Evolutionary conservation across 2,797 vertebrate genomes (phyloP).

Genomic region (Orestias chungarensis): DNA sequence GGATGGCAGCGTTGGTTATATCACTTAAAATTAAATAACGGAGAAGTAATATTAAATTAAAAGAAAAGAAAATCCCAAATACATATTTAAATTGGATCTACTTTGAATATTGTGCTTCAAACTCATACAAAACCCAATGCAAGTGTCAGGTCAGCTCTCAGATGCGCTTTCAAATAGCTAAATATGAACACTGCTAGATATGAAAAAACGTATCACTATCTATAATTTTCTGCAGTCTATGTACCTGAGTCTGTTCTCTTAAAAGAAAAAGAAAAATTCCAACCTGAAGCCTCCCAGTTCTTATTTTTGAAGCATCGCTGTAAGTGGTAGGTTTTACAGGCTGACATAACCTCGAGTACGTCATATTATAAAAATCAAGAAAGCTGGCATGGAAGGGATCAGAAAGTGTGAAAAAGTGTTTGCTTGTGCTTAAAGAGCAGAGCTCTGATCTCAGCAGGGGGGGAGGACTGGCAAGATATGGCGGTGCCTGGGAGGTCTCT

Average conservation of each 20-base stretch:
- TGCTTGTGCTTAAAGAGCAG: background rate
- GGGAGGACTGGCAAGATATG: background rate
- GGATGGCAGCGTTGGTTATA: background rate
- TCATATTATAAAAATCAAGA: background rate
- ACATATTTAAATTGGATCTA: background rate
- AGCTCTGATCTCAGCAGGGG: slow-evolving; percentile 1
- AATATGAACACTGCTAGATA: background rate
- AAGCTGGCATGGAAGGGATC: background rate
- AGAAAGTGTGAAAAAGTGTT: background rate
- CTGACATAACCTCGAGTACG: background rate
- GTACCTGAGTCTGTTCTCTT: background rate
- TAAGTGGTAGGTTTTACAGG: background rate
- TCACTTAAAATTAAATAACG: too few species aligned
- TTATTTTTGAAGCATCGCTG: background rate
- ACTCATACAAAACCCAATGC: background rate
- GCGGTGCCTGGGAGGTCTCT: background rate
- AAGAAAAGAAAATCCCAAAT: background rate
- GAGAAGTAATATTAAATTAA: too few species aligned
- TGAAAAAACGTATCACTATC: background rate
- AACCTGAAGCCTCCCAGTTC: too few species aligned
- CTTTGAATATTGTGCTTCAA: background rate
- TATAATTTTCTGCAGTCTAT: background rate
- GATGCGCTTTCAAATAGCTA: background rate
- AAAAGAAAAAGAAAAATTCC: background rate
- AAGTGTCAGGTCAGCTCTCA: too few species aligned